Evolutionary conservation across 1,140 invertebrate genomes (phyloP), one percentile per base, ranked within the genome.

Genomic region (Cyrtorhinus lividipennis): DNA sequence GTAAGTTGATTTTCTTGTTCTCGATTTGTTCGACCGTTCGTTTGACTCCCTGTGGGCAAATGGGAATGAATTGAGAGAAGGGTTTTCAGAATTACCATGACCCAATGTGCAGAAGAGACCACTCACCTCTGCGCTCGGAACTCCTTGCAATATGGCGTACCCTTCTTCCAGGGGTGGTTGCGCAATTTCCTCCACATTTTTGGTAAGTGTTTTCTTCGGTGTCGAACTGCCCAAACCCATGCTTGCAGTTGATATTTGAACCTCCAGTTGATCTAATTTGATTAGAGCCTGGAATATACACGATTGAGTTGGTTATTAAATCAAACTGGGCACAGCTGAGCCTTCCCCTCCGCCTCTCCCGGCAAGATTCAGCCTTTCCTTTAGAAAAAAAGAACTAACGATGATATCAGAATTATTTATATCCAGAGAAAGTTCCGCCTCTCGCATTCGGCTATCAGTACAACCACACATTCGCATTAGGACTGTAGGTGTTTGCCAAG

Each of bases 201-300:
- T 72, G 57, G 78, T 73, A 72, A 82, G 75, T 70, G 85, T 78
- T 66, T 78, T 74, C 71, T 86, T 85, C 59, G 85, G 76, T 70
- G 83, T 80, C 59, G 80, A 81, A 57, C 87, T 77, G 66, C 80
- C 82, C 30, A 79, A 73, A 1, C 82, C 76, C 69, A 85, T 73
- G 57, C 83, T 79, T 30, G 79, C 81, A 25, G 80, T 85, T 44
- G 81, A 81, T 62, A 90, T 71, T 68, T 90, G 84, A 67, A 86
- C 79, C 75, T 90, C 86, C 10, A 90, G 73, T 71, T 90, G 84
- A 72, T 87, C 84, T 62, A 90, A 70, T 72, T 87, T 86, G 60
- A 78, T 84, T 46, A 87, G 74, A 57, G 84, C 86, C 81, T 88
- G 68, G 2, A 60, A 65, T 56, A 59, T 57, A 65, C 66, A 61